Evolutionary conservation across 2,797 vertebrate genomes (phyloP).

Genomic region (Hippopotamyrus pictus): DNA sequence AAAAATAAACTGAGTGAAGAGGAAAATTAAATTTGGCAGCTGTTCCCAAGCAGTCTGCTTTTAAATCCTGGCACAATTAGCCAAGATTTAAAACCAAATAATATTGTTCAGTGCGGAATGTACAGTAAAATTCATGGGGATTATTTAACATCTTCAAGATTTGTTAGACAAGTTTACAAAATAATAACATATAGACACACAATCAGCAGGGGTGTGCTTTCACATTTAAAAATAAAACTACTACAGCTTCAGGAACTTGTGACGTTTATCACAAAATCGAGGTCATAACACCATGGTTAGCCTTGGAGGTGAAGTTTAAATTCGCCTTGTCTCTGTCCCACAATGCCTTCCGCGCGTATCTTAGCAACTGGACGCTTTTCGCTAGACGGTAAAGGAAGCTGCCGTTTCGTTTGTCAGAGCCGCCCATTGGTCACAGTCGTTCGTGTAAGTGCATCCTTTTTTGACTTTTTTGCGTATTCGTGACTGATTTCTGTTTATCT

Average conservation of each 20-base stretch:
- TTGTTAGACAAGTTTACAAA: neutral
- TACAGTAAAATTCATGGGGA: neutral
- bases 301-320: neutral
- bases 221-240: neutral
- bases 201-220: neutral
- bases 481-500: neutral
- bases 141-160: neutral
- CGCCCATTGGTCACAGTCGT: neutral
- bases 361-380: conserved; percentile 25
- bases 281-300: neutral
- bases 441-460: neutral
- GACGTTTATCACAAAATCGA: neutral
- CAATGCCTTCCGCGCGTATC: neutral
- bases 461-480: neutral
- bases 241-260: neutral
- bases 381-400: neutral
- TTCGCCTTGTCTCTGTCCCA: conserved; percentile 1
- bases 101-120: neutral
- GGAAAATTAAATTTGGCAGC: neutral
- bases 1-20: neutral
- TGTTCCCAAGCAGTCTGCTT: neutral
- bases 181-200: neutral
- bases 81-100: neutral
- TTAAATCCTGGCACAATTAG: neutral
- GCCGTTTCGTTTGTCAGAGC: neutral